Conservation (phyloP, 2,797 vertebrate genomes). For the Tapirus indicus region DNA sequence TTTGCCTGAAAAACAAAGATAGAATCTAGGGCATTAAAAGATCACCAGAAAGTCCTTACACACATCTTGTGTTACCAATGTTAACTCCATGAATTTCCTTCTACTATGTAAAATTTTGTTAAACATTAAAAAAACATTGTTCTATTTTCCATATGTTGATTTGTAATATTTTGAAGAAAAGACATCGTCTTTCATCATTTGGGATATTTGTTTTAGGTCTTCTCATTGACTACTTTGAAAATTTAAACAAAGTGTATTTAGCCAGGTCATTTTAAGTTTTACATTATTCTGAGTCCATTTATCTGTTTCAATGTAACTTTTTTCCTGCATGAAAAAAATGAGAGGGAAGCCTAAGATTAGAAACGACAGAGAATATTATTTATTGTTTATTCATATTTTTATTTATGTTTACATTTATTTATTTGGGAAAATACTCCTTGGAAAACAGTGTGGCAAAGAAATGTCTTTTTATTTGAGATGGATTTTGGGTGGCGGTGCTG, state of each 20-base stretch:
- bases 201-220: not conserved
- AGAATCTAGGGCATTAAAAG: not conserved
- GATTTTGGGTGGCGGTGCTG: slow-evolving; percentile 53
- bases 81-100: not conserved
- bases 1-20: not conserved
- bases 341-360: not conserved
- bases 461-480: slow-evolving; percentile 50
- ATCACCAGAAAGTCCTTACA: not conserved
- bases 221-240: not conserved
- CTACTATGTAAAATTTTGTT: not conserved
- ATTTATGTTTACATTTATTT: slow-evolving; percentile 14
- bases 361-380: not conserved
- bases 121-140: not conserved
- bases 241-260: not conserved
- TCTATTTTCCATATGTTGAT: not conserved
- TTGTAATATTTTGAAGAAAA: not conserved
- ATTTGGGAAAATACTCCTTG: slow-evolving; percentile 52
- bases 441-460: not conserved
- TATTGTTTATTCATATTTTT: not conserved
- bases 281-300: slow-evolving; percentile 4
- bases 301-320: not conserved
- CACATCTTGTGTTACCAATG: not conserved
- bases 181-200: not conserved
- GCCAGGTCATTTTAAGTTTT: not conserved
- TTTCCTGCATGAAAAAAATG: not conserved